These are phyloP conservation scores for Cydia strobilella DNA, from an alignment of 1,140 invertebrate species.

Conservation along the genomic window DNA sequence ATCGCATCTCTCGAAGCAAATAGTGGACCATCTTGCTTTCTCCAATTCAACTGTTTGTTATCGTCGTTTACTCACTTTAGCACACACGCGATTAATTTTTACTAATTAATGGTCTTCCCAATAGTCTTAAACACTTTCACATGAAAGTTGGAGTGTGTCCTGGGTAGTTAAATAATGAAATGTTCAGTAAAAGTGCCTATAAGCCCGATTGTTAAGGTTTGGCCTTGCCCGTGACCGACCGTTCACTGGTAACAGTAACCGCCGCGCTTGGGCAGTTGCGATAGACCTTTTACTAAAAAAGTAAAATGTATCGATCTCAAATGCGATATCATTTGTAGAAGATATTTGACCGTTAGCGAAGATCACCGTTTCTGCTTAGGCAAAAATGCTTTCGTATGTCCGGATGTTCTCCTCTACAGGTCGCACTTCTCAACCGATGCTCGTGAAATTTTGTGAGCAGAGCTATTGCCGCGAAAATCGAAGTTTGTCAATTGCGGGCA, in stretches of 20 bases:
- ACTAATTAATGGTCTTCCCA: neutral
- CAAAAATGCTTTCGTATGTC: no score
- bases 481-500: no score
- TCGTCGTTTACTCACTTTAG: neutral
- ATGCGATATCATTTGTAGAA: neutral
- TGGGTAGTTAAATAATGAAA: slow-evolving; percentile 3
- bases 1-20: slow-evolving; percentile 62
- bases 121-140: neutral
- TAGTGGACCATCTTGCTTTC: slow-evolving; percentile 69
- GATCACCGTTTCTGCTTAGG: no score
- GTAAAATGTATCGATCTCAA: neutral
- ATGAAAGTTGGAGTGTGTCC: neutral
- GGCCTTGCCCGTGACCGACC: slow-evolving; percentile 75
- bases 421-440: no score
- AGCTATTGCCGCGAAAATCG: no score
- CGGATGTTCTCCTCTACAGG: no score
- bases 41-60: slow-evolving; percentile 42
- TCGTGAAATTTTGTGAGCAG: no score
- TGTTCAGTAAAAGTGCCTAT: slow-evolving; percentile 38
- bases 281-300: slow-evolving; percentile 33
- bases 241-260: slow-evolving; percentile 60
- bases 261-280: slow-evolving; percentile 60
- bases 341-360: no score
- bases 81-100: neutral
- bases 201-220: slow-evolving; percentile 51